A percentile compares a stretch with the other conserved stretches of the same genome.
Conservation (phyloP, 2,888 invertebrate genomes). For the Sarcophaga rosellei region DNA sequence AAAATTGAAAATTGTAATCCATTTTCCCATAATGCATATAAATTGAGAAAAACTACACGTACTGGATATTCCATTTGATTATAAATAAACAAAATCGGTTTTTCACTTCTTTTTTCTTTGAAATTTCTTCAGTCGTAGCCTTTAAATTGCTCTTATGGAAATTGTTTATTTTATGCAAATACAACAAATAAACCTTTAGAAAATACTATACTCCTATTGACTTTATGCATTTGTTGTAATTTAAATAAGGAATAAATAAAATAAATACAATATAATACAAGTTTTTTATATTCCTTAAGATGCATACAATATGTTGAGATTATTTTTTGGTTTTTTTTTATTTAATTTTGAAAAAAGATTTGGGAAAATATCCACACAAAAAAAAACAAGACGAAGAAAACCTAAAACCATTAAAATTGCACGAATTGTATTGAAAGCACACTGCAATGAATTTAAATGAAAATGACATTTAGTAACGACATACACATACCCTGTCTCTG, state of each 20-base stretch:
- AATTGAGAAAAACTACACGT: background rate
- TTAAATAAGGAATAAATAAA: constrained; percentile 15
- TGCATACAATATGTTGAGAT: constrained; percentile 32
- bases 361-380: background rate
- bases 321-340: constrained; percentile 7
- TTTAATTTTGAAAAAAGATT: background rate
- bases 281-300: background rate
- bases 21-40: background rate
- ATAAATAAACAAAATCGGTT: background rate
- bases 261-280: background rate
- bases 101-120: background rate
- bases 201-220: constrained; percentile 23
- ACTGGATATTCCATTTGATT: background rate
- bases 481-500: background rate
- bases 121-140: background rate
- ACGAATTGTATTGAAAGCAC: constrained; percentile 35
- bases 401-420: constrained; percentile 45
- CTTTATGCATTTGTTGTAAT: constrained; percentile 18
- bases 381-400: background rate
- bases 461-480: constrained; percentile 69
- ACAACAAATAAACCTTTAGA: background rate
- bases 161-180: constrained; percentile 33
- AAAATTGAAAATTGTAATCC: background rate
- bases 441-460: constrained; percentile 69
- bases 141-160: background rate